Conservation (phyloP, 1,140 invertebrate genomes). For the Cyrtorhinus lividipennis region DNA sequence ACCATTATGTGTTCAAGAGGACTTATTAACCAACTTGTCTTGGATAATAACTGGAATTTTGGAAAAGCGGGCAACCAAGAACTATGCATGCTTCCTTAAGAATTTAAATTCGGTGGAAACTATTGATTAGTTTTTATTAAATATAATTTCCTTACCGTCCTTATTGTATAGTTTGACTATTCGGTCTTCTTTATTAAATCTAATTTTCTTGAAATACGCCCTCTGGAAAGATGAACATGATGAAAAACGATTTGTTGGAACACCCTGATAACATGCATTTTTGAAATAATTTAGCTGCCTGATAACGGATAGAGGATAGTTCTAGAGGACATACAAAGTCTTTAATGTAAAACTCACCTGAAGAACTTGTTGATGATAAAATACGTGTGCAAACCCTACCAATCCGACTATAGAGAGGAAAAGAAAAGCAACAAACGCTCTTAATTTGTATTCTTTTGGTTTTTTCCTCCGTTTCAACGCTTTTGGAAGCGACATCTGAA, state of each 20-base stretch:
- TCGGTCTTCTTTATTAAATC: constrained; percentile 65
- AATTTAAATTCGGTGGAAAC: too few species aligned
- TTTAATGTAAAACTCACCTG: constrained; percentile 26
- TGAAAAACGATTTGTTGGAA: too few species aligned
- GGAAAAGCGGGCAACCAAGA: too few species aligned
- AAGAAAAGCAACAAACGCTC: constrained; percentile 61
- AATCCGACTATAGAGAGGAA: constrained; percentile 66
- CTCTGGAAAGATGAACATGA: constrained; percentile 35
- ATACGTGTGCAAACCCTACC: constrained; percentile 64
- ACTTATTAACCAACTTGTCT: too few species aligned
- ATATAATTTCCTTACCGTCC: constrained; percentile 33
- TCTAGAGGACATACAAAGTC: too few species aligned
- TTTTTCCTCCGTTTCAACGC: constrained; percentile 38
- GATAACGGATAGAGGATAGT: too few species aligned
- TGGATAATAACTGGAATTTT: too few species aligned
- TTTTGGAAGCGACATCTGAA: constrained; percentile 35
- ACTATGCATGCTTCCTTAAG: too few species aligned
- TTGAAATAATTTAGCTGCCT: too few species aligned
- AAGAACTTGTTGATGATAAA: constrained; percentile 65
- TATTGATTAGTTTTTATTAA: too few species aligned
- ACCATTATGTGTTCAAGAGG: too few species aligned
- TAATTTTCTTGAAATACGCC: constrained; percentile 67
- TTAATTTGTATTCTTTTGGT: constrained; percentile 45
- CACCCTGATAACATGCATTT: too few species aligned
- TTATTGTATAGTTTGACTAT: constrained; percentile 55